Evolutionary conservation across 2,888 invertebrate genomes (phyloP).

Genomic region (Rhagophthalmus giganteus): DNA sequence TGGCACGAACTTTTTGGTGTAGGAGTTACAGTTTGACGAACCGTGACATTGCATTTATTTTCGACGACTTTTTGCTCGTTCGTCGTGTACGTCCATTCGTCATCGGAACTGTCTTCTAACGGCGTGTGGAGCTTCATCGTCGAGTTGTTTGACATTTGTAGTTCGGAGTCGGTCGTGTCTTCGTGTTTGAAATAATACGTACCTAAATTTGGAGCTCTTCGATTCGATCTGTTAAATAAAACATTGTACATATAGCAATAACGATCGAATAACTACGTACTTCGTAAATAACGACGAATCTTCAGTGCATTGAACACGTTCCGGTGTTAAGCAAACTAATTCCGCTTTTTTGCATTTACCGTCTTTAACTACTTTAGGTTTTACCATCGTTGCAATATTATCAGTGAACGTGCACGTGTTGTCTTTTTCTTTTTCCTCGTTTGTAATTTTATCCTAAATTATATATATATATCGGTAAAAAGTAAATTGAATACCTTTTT

Average conservation of each 20-base stretch:
- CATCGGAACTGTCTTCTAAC: slow-evolving; percentile 64
- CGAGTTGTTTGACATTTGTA: slow-evolving; percentile 46
- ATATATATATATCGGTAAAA: no score
- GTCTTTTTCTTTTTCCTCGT: slow-evolving; percentile 5
- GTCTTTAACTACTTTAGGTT: slow-evolving; percentile 12
- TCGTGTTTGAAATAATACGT: slow-evolving; percentile 85
- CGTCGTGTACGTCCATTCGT: slow-evolving; percentile 71
- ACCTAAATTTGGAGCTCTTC: slow-evolving; percentile 79
- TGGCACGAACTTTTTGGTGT: slow-evolving; percentile 52
- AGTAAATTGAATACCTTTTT: slow-evolving; percentile 11
- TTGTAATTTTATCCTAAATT: slow-evolving; percentile 10
- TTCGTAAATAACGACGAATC: slow-evolving; percentile 50
- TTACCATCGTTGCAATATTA: slow-evolving; percentile 19
- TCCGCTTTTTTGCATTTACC: slow-evolving; percentile 13
- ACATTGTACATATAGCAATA: neutral
- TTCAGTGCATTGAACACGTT: slow-evolving; percentile 35
- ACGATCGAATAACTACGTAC: slow-evolving; percentile 27
- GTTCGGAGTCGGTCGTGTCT: slow-evolving; percentile 72
- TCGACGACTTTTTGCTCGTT: slow-evolving; percentile 48
- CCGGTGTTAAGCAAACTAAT: slow-evolving; percentile 9
- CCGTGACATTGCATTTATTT: slow-evolving; percentile 34
- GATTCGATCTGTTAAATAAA: slow-evolving; percentile 61
- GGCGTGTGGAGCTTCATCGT: slow-evolving; percentile 44
- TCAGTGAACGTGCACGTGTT: slow-evolving; percentile 4
- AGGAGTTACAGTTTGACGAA: slow-evolving; percentile 32